phyloP scores from a whole-genome alignment of 2,113 vertebrate genomes.

The Paramisgurnus dabryanus region DNA sequence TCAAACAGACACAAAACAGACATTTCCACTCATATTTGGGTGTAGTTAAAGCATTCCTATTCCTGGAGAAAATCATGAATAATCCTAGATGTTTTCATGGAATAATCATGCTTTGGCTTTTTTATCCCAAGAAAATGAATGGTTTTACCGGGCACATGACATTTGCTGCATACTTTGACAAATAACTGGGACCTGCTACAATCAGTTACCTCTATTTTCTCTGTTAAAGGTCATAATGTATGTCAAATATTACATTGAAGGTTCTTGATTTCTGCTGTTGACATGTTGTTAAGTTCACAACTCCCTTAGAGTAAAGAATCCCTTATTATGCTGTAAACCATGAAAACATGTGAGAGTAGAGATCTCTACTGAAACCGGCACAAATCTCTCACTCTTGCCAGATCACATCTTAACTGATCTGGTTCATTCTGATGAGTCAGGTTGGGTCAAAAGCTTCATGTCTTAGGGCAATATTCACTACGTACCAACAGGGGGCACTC shows the following conservation, averaged over 20 bases:
- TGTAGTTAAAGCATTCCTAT: not conserved
- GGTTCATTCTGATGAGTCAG: not conserved
- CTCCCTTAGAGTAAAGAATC: not conserved
- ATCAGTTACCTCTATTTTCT: no score
- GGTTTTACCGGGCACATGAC: not conserved
- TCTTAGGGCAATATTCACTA: not conserved
- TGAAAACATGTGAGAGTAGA: not conserved
- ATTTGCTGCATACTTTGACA: not conserved
- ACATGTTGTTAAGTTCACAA: not conserved
- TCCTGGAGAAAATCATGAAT: not conserved
- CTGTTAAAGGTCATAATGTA: not conserved
- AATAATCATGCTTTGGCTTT: not conserved
- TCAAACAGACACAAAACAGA: not conserved
- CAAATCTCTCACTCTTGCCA: not conserved
- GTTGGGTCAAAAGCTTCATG: not conserved
- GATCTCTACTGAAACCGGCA: not conserved
- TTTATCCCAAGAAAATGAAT: not conserved
- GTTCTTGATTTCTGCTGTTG: not conserved
- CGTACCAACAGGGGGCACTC: slow-evolving; percentile 18
- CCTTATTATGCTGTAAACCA: not conserved
- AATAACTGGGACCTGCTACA: not conserved
- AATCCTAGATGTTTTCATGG: not conserved
- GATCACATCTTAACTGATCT: slow-evolving; percentile 12
- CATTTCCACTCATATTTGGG: not conserved
- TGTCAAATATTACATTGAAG: no score